Percentiles rank a stretch among this genome's conserved stretches.
phyloP scores from a whole-genome alignment of 2,888 invertebrate species.

The Thysanoteuthis rhombus region DNA sequence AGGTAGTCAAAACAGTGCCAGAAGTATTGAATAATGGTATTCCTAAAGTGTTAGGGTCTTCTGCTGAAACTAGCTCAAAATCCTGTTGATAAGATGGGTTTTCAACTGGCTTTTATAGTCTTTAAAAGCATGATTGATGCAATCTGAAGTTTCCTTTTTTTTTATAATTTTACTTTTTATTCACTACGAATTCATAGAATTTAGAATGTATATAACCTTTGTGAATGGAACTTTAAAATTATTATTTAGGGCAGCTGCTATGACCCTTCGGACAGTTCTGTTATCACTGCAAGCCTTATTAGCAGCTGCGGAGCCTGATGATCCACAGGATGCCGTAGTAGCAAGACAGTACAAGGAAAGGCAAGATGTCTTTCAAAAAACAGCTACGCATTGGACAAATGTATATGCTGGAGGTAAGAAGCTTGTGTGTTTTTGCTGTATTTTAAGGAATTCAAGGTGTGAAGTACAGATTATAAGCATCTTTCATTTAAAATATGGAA shows the following conservation, averaged over 20 bases:
- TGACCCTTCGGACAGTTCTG: constrained; percentile 94
- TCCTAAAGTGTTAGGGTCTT: too few species aligned
- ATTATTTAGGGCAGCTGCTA: constrained; percentile 88
- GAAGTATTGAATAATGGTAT: too few species aligned
- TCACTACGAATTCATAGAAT: too few species aligned
- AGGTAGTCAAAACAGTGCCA: too few species aligned
- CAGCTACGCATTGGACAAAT: constrained; percentile 96
- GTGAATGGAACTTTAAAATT: neutral
- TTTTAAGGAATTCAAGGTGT: neutral
- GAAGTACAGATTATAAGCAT: neutral
- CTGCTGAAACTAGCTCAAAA: too few species aligned
- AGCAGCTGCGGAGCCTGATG: constrained; percentile 71
- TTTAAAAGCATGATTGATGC: too few species aligned
- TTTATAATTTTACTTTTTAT: too few species aligned
- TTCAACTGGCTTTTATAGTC: too few species aligned
- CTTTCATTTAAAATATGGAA: too few species aligned
- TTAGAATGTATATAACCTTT: too few species aligned
- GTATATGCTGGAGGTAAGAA: constrained; percentile 79
- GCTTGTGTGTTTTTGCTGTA: neutral
- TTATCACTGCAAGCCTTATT: constrained; percentile 94
- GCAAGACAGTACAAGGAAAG: constrained; percentile 95
- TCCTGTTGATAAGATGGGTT: too few species aligned
- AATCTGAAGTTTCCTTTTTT: too few species aligned
- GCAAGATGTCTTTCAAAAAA: constrained; percentile 84
- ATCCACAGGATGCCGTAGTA: constrained; percentile 76